Evolutionary conservation across 1,140 invertebrate genomes (phyloP).

Genomic region (Cotesia typhae): DNA sequence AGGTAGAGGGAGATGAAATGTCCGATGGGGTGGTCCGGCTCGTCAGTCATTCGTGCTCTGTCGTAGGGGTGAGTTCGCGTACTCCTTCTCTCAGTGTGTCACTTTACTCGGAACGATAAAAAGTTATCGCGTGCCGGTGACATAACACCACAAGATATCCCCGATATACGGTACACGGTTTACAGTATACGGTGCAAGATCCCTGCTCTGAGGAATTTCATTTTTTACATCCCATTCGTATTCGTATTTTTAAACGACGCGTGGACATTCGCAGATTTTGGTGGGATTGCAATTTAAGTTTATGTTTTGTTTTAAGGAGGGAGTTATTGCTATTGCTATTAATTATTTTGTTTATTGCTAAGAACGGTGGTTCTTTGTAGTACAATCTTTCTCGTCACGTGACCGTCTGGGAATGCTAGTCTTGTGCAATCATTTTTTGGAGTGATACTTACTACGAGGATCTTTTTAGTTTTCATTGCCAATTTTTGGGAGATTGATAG

Average conservation of each 20-base stretch:
- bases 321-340: neutral
- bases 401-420: constrained; percentile 12
- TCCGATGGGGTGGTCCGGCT: constrained; percentile 31
- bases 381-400: neutral
- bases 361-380: neutral
- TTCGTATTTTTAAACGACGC: too few species aligned
- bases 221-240: too few species aligned
- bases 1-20: constrained; percentile 11
- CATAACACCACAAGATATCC: too few species aligned
- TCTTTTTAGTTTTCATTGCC: neutral
- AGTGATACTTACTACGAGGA: neutral
- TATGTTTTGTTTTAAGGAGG: too few species aligned
- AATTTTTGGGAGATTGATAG: neutral
- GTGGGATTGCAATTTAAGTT: too few species aligned
- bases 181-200: too few species aligned
- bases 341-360: neutral
- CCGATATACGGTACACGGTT: too few species aligned
- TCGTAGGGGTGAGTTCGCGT: constrained; percentile 34
- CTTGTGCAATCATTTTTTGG: neutral
- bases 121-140: constrained; percentile 5
- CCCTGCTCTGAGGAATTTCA: too few species aligned
- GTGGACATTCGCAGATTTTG: too few species aligned
- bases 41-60: constrained; percentile 37
- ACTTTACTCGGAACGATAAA: neutral
- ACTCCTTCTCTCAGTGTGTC: neutral